Percentiles rank a stretch among this genome's conserved stretches.
phyloP scores from a whole-genome alignment of 1,140 invertebrate species.

The Drosophila athabasca region DNA sequence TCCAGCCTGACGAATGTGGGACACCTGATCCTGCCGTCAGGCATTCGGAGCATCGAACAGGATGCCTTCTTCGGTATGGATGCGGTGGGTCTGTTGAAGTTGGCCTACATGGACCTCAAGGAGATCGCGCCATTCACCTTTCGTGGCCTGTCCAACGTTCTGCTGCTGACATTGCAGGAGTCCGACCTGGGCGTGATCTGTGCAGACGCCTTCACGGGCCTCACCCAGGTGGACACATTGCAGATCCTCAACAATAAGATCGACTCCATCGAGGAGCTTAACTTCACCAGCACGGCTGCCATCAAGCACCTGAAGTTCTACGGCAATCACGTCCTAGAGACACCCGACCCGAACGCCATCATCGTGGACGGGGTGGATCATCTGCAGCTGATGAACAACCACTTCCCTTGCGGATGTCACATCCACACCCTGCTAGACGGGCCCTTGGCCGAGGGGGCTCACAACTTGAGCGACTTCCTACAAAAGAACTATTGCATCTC shows the following conservation, averaged over 20 bases:
- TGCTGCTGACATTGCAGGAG: slow-evolving; percentile 89
- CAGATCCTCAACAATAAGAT: slow-evolving; percentile 93
- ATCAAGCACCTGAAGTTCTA: slow-evolving; percentile 89
- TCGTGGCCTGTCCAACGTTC: slow-evolving; percentile 89
- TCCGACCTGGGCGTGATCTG: slow-evolving; percentile 90
- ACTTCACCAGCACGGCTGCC: slow-evolving; percentile 87
- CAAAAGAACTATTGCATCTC: slow-evolving; percentile 93
- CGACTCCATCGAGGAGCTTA: slow-evolving; percentile 89
- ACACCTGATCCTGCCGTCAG: slow-evolving; percentile 90
- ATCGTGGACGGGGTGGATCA: slow-evolving; percentile 87
- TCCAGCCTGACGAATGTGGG: slow-evolving; percentile 91
- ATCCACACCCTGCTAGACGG: slow-evolving; percentile 89
- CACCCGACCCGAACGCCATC: slow-evolving; percentile 87
- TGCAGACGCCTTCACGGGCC: slow-evolving; percentile 89
- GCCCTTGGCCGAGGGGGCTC: slow-evolving; percentile 88
- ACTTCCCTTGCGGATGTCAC: slow-evolving; percentile 93
- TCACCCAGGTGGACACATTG: slow-evolving; percentile 87
- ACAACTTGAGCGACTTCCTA: slow-evolving; percentile 86
- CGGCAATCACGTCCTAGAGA: slow-evolving; percentile 92
- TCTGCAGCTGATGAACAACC: slow-evolving; percentile 89
- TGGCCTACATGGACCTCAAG: slow-evolving; percentile 92
- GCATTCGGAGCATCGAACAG: slow-evolving; percentile 89
- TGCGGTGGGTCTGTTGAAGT: slow-evolving; percentile 89
- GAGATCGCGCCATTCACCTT: slow-evolving; percentile 89
- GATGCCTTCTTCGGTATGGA: slow-evolving; percentile 92